Evolutionary conservation across 2,888 invertebrate genomes (phyloP), one percentile per base, ranked within the genome.

Genomic region (Pristionchus fissidentatus): DNA sequence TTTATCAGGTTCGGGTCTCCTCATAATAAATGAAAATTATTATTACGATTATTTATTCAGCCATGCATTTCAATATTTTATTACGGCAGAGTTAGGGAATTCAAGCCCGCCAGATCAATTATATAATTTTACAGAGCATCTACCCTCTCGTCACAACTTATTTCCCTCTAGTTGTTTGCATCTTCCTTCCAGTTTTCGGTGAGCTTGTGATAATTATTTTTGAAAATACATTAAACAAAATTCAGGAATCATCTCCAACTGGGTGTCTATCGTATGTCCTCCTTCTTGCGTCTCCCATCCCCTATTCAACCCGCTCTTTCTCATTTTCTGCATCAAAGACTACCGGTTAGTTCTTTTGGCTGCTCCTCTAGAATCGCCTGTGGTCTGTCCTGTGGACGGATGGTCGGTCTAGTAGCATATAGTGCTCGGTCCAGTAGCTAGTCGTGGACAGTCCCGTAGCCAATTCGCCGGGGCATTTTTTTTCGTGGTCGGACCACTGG

Each of bases 321-420:
- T 66, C 22, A 66, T 66, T 22, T 66, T 66, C 66, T 66, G 66
- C 38, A 66, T 66, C 35, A 66, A 35, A 8, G 35, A 66, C 38
- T 66, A 66, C 66, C 1, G 66, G 66, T 66, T 66, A 22, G 22
- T 22, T 0, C 7, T 57, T 13, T 52, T n/a, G n/a, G n/a, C n/a
- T n/a, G n/a, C n/a, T n/a, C n/a, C n/a, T n/a, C n/a, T n/a, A n/a
- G n/a, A n/a, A n/a, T n/a, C n/a, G n/a, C n/a, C n/a, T n/a, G n/a
- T n/a, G n/a, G n/a, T n/a, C n/a, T n/a, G n/a, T n/a, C n/a, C n/a
- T n/a, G n/a, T n/a, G n/a, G n/a, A n/a, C n/a, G n/a, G n/a, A n/a
- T n/a, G n/a, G n/a, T n/a, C n/a, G n/a, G n/a, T n/a, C n/a, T n/a
- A n/a, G n/a, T n/a, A n/a, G n/a, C n/a, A n/a, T n/a, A n/a, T n/a